A percentile compares a stretch with the other conserved stretches of the same genome.
Conservation (phyloP, 2,888 invertebrate genomes). For the Drosophila nr. perissopoda region DNA sequence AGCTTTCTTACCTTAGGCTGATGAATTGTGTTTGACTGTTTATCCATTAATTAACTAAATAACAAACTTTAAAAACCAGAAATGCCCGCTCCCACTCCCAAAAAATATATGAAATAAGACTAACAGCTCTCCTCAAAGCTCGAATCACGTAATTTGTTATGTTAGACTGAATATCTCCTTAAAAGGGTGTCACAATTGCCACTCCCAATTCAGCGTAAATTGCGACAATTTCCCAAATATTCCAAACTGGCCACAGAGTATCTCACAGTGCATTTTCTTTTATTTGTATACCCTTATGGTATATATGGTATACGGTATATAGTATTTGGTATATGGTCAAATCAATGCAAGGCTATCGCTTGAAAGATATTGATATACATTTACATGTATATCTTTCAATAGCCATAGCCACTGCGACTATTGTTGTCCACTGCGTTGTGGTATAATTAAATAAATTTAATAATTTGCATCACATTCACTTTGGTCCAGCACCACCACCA, state of each 20-base stretch:
- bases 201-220: conserved; percentile 3
- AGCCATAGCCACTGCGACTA: background rate
- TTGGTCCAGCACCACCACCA: conserved; percentile 35
- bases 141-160: conserved; percentile 5
- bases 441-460: conserved; percentile 36
- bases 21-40: background rate
- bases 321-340: background rate
- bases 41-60: background rate
- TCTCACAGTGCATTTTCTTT: conserved; percentile 1
- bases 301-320: background rate
- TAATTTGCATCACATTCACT: conserved; percentile 70
- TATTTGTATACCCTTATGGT: background rate
- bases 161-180: conserved; percentile 10
- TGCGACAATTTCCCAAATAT: conserved; percentile 4
- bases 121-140: background rate
- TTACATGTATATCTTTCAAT: conserved; percentile 5
- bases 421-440: conserved; percentile 23
- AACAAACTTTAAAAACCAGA: background rate
- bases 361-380: conserved; percentile 2
- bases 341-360: conserved; percentile 9
- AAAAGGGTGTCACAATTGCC: conserved; percentile 13
- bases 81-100: background rate
- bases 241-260: background rate
- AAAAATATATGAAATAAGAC: background rate
- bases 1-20: background rate